phyloP scores from a whole-genome alignment of 2,888 invertebrate genomes.

The Ramazzottius varieornatus region DNA sequence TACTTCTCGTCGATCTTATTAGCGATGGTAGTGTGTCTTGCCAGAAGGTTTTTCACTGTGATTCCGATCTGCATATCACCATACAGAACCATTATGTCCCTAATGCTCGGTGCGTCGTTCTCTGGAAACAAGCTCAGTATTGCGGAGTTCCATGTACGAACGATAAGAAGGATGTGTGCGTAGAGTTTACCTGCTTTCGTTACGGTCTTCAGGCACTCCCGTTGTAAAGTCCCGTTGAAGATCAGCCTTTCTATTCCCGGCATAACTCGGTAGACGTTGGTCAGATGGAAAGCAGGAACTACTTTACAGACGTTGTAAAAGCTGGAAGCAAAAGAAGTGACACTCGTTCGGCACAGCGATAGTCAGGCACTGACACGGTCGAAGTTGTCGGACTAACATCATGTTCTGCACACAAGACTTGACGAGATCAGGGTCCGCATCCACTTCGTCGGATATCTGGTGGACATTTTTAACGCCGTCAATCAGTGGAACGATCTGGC shows the following conservation, averaged over 20 bases:
- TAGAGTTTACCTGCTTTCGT: too few species aligned
- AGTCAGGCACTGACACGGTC: background rate
- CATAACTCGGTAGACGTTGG: constrained; percentile 7
- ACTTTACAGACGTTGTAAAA: constrained; percentile 5
- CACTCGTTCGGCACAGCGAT: too few species aligned
- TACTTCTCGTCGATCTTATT: constrained; percentile 7
- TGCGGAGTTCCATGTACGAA: too few species aligned
- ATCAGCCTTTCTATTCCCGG: constrained; percentile 4
- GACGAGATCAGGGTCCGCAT: constrained; percentile 7
- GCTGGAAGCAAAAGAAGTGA: too few species aligned
- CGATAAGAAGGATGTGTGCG: too few species aligned
- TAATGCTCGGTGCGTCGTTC: constrained; percentile 6
- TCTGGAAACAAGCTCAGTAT: constrained; percentile 6
- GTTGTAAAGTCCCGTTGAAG: constrained; percentile 2
- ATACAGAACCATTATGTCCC: constrained; percentile 6
- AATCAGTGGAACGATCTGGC: constrained; percentile 7
- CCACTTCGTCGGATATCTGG: constrained; percentile 6
- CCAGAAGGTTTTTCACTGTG: constrained; percentile 5
- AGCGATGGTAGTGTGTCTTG: background rate
- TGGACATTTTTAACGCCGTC: constrained; percentile 7
- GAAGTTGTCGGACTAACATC: constrained; percentile 1
- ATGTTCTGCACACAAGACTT: constrained; percentile 7
- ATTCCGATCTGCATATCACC: constrained; percentile 6
- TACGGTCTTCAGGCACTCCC: background rate
- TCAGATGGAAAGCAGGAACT: constrained; percentile 6